Conservation (phyloP, 2,113 vertebrate species). For the Sturnus vulgaris region DNA sequence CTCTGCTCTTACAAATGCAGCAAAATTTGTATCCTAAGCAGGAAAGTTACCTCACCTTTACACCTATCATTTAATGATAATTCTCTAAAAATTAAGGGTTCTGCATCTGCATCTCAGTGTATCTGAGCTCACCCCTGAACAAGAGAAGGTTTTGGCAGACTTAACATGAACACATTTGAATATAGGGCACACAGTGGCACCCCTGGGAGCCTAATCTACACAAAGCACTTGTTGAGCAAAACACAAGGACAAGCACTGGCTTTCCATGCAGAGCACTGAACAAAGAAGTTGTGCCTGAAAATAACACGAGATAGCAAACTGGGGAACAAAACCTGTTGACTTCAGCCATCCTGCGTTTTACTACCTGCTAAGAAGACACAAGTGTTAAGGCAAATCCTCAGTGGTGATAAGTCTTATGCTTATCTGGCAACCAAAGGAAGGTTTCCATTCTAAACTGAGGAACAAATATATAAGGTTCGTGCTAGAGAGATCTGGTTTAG, state of each 20-base stretch:
- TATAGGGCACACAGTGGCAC: background rate
- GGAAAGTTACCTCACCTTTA: background rate
- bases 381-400: background rate
- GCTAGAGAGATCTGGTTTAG: background rate
- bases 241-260: background rate
- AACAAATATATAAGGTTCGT: background rate
- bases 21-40: background rate
- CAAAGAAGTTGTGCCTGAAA: background rate
- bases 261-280: background rate
- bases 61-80: background rate
- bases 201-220: background rate
- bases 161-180: fast-evolving
- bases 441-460: background rate
- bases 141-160: background rate
- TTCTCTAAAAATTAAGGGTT: background rate
- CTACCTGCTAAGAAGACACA: background rate
- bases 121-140: background rate
- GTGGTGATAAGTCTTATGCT: background rate
- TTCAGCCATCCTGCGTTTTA: background rate
- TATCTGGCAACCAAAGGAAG: background rate
- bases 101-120: background rate
- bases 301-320: fast-evolving
- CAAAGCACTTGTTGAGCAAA: background rate
- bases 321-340: background rate
- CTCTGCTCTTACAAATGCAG: background rate